These are phyloP conservation scores for Clinocottus analis DNA, from an alignment of 2,113 vertebrate species.

Conservation along the genomic window DNA sequence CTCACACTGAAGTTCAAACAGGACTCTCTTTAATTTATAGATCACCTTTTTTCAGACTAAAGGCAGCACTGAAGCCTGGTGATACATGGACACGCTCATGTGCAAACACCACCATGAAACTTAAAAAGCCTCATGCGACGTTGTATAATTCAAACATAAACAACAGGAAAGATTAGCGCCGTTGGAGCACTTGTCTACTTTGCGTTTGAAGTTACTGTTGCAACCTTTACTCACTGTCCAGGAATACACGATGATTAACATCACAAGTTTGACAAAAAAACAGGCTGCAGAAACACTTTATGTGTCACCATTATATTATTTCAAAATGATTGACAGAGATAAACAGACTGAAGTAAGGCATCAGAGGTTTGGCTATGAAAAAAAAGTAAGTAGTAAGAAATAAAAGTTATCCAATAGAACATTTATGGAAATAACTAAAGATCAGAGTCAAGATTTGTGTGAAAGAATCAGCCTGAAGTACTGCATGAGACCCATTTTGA, in stretches of 20 bases:
- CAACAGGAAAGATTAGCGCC: not conserved
- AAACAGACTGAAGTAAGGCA: no score
- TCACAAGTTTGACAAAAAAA: not conserved
- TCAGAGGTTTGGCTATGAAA: no score
- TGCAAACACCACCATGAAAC: not conserved
- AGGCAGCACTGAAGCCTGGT: constrained; percentile 21
- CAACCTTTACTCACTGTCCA: not conserved
- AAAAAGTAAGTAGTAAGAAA: no score
- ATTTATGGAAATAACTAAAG: no score
- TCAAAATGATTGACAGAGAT: no score
- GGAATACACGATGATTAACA: not conserved
- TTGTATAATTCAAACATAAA: no score
- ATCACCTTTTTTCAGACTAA: constrained; percentile 21
- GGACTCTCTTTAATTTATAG: constrained; percentile 47
- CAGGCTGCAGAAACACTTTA: not conserved
- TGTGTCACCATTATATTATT: not conserved
- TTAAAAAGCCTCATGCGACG: no score
- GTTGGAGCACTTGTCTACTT: not conserved
- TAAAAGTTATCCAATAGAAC: no score
- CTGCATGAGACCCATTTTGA: no score
- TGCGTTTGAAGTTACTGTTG: not conserved
- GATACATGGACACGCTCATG: constrained; percentile 2
- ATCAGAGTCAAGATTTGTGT: no score
- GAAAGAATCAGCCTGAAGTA: no score
- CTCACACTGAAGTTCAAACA: constrained; percentile 51